phyloP scores from a whole-genome alignment of 2,888 invertebrate genomes.

The Caenorhabditis plicata region DNA sequence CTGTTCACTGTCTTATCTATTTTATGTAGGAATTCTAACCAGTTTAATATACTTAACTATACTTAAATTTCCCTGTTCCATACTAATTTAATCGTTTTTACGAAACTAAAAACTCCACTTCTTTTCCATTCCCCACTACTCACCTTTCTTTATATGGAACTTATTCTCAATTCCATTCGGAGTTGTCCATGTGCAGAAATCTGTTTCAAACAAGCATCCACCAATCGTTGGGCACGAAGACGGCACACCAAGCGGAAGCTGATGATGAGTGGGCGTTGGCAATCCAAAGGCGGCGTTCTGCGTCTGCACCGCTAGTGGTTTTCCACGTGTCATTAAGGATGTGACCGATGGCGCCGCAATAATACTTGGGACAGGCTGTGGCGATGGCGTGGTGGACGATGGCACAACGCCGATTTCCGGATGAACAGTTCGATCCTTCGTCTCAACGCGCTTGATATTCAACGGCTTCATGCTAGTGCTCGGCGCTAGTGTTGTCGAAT shows the following conservation, averaged over 20 bases:
- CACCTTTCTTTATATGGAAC: conserved; percentile 36
- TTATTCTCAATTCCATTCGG: conserved; percentile 29
- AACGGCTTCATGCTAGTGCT: background rate
- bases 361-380: background rate
- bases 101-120: too few relatives aligned
- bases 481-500: background rate
- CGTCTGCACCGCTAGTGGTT: conserved; percentile 19
- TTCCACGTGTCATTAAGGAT: conserved; percentile 16
- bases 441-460: too few relatives aligned
- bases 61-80: too few relatives aligned
- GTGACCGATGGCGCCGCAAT: too few relatives aligned
- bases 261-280: conserved; percentile 10
- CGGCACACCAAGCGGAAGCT: conserved; percentile 33
- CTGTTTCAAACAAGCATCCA: conserved; percentile 45
- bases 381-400: background rate
- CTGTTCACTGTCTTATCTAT: too few relatives aligned
- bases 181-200: conserved; percentile 41
- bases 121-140: too few relatives aligned
- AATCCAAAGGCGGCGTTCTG: conserved; percentile 24
- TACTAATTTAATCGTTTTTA: too few relatives aligned
- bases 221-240: conserved; percentile 37
- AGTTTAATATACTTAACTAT: too few relatives aligned
- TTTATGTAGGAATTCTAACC: too few relatives aligned
- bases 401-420: too few relatives aligned
- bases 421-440: too few relatives aligned